Evolutionary conservation across 2,797 vertebrate species (phyloP).

Genomic region (Pristis pectinata): DNA sequence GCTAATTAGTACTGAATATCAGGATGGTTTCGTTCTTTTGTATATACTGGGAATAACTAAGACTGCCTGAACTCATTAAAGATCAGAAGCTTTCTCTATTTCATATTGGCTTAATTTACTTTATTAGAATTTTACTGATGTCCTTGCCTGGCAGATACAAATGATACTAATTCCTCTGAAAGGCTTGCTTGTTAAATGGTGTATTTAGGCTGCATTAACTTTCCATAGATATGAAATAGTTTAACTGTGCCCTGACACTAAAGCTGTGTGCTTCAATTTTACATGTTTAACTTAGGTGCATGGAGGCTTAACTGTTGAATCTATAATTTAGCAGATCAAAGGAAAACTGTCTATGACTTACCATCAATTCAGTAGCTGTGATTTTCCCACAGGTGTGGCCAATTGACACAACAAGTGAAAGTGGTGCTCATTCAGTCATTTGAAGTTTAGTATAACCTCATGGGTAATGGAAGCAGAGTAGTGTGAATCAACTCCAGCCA

Average conservation of each 20-base stretch:
- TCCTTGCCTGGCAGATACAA: constrained; percentile 2
- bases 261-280: neutral
- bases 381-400: neutral
- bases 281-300: neutral
- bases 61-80: constrained; percentile 9
- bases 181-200: neutral
- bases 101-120: neutral
- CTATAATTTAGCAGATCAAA: neutral
- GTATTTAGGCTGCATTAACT: neutral
- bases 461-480: neutral
- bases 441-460: too few species aligned
- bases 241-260: neutral
- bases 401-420: too few species aligned
- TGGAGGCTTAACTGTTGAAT: neutral
- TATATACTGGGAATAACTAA: neutral
- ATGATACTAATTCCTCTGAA: neutral
- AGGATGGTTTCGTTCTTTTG: neutral
- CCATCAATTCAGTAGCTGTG: neutral
- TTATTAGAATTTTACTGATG: constrained; percentile 10
- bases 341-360: neutral
- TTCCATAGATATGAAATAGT: neutral
- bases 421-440: too few species aligned
- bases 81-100: constrained; percentile 17
- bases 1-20: constrained; percentile 27
- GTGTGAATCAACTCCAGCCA: neutral